phyloP scores from a whole-genome alignment of 2,888 invertebrate species.

The Himalopsyche kuldschensis region DNA sequence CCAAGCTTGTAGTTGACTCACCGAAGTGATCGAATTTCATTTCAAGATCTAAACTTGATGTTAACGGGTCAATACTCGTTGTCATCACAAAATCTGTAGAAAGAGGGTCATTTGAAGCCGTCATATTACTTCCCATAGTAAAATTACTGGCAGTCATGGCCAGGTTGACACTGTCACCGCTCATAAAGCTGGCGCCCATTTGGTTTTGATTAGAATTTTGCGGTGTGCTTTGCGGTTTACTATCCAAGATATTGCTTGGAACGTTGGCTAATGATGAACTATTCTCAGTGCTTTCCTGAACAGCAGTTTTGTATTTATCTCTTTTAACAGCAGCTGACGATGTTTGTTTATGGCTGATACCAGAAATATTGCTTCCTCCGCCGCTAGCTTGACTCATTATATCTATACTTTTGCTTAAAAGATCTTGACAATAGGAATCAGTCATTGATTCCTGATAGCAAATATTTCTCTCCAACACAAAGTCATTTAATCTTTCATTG shows the following conservation, averaged over 20 bases:
- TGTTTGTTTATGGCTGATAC: conserved; percentile 16
- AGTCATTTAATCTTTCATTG: conserved; percentile 55
- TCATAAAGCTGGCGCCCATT: conserved; percentile 49
- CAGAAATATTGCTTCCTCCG: conserved; percentile 45
- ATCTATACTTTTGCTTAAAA: conserved; percentile 51
- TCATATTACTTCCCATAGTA: conserved; percentile 55
- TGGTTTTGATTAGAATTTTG: conserved; percentile 44
- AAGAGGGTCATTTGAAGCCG: conserved; percentile 50
- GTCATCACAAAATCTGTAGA: conserved; percentile 55
- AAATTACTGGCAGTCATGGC: conserved; percentile 56
- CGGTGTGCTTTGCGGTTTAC: conserved; percentile 43
- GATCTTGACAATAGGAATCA: conserved; percentile 54
- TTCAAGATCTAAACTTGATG: conserved; percentile 57
- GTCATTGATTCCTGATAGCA: conserved; percentile 58
- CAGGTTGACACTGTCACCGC: conserved; percentile 51
- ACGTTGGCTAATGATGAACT: conserved; percentile 52
- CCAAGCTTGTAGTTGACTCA: conserved; percentile 46
- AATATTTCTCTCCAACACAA: conserved; percentile 55
- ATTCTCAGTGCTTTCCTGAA: conserved; percentile 43
- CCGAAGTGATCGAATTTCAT: conserved; percentile 69
- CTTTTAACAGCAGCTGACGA: conserved; percentile 17
- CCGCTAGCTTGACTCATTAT: conserved; percentile 46
- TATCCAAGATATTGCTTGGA: conserved; percentile 52
- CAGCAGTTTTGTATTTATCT: conserved; percentile 18
- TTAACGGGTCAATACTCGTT: conserved; percentile 50